Conservation (phyloP, 2,888 invertebrate genomes). For the Drosophila kuntzei region DNA sequence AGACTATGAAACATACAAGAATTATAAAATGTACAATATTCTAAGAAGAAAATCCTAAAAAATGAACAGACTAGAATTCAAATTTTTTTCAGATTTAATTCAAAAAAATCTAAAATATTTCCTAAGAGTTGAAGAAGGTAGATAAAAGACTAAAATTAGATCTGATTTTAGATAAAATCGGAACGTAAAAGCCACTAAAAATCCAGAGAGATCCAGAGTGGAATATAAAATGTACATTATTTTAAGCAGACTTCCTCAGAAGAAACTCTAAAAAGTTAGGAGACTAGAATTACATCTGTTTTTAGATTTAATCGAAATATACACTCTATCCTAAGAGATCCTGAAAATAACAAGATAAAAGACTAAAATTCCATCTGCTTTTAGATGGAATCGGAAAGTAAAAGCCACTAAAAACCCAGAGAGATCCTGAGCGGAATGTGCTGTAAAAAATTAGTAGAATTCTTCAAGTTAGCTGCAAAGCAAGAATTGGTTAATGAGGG, state of each 20-base stretch:
- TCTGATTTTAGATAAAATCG: too few species aligned
- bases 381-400: not conserved
- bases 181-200: not conserved
- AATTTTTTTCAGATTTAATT: not conserved
- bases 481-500: conserved; percentile 15
- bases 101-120: too few species aligned
- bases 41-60: too few species aligned
- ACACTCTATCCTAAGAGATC: not conserved
- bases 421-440: not conserved
- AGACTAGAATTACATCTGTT: not conserved
- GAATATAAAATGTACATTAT: too few species aligned
- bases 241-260: too few species aligned
- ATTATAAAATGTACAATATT: too few species aligned
- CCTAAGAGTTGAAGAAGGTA: too few species aligned
- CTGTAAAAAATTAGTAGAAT: conserved; percentile 6
- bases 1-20: too few species aligned
- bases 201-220: not conserved
- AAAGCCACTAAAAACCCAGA: not conserved
- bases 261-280: not conserved
- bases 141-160: not conserved
- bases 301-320: not conserved
- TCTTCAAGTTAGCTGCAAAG: conserved; percentile 24
- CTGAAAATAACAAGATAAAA: not conserved
- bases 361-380: not conserved
- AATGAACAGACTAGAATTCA: too few species aligned